These are phyloP conservation scores for Epirrhoe alternata DNA, from an alignment of 2,888 invertebrate species.

Conservation along the genomic window DNA sequence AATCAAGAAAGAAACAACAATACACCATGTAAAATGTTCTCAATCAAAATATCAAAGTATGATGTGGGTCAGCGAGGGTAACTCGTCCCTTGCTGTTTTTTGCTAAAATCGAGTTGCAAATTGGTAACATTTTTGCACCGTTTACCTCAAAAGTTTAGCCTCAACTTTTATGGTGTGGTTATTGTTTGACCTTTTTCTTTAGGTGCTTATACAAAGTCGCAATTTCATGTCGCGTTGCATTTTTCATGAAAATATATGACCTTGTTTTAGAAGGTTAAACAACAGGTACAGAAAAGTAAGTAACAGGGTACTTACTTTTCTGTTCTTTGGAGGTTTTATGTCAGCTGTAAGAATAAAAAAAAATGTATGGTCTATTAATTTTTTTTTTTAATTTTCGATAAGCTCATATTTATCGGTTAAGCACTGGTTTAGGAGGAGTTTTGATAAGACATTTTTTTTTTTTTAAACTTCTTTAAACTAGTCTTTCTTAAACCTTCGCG, in stretches of 20 bases:
- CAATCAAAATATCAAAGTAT: conserved; percentile 40
- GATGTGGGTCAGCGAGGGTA: conserved; percentile 36
- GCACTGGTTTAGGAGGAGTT: no score
- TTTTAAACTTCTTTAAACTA: no score
- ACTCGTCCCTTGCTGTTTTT: conserved; percentile 24
- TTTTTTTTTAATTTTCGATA: no score
- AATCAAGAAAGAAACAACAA: background rate
- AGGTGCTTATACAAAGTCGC: background rate
- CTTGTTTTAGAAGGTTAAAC: no score
- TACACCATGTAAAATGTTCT: conserved; percentile 25
- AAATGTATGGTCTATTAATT: no score
- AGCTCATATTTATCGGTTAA: no score
- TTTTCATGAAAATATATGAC: background rate
- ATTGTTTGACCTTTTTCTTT: conserved; percentile 24
- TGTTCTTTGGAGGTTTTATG: no score
- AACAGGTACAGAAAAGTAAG: no score
- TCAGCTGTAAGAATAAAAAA: no score
- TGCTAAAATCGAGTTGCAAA: conserved; percentile 21
- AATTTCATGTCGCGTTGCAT: conserved; percentile 6
- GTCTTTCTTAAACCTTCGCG: no score
- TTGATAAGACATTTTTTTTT: no score
- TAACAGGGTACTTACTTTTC: no score
- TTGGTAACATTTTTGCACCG: conserved; percentile 25
- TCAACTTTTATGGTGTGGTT: conserved; percentile 28
- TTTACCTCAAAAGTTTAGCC: conserved; percentile 28